Percentiles rank a stretch among this genome's conserved stretches.
Conservation (phyloP, 2,113 vertebrate species). For the Laticauda laticaudata region DNA sequence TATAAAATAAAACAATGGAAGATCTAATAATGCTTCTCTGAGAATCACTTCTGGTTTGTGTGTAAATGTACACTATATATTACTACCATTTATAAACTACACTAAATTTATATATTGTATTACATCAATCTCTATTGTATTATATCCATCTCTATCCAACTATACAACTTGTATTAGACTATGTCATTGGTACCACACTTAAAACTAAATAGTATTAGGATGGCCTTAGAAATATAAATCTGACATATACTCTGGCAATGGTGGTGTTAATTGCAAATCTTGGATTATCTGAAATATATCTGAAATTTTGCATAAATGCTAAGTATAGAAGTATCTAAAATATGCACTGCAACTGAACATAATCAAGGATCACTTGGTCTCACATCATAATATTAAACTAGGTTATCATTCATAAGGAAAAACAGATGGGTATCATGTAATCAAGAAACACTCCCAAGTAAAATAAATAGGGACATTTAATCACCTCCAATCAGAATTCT, state of each 20-base stretch:
- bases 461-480: conserved; percentile 63
- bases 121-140: not conserved
- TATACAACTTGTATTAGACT: not conserved
- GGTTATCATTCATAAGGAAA: conserved; percentile 61
- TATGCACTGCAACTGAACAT: conserved; percentile 56
- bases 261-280: not conserved
- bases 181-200: fast-evolving
- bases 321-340: conserved; percentile 32
- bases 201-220: not conserved
- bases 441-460: conserved; percentile 62
- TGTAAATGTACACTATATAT: not conserved
- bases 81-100: not conserved
- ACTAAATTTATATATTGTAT: not conserved
- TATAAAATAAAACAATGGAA: not conserved
- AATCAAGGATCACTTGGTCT: conserved; percentile 61
- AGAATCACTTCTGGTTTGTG: not conserved
- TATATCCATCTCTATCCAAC: not conserved
- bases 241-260: not conserved
- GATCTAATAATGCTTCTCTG: not conserved
- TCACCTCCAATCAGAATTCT: conserved; percentile 45
- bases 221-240: not conserved
- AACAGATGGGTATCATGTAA: conserved; percentile 49
- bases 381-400: conserved; percentile 64
- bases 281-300: not conserved
- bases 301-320: conserved; percentile 36